A percentile compares a stretch with the other conserved stretches of the same genome.
Evolutionary conservation across 2,797 vertebrate genomes (phyloP).

Genomic region (Periophthalmus magnuspinnatus): DNA sequence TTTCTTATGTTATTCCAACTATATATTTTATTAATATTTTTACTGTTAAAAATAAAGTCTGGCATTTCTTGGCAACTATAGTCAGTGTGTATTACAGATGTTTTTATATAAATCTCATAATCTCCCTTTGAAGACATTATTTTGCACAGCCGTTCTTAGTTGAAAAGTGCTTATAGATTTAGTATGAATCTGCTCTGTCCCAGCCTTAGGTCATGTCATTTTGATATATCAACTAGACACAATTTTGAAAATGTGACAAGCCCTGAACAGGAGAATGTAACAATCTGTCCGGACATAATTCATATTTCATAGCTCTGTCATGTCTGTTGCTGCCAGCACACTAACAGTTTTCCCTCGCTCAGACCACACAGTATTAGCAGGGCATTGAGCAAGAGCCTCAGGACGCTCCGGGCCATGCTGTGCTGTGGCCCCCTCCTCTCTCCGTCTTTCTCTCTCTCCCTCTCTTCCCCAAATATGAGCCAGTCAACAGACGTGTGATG

Average conservation of each 20-base stretch:
- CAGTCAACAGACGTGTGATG: constrained; percentile 51
- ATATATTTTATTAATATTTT: neutral
- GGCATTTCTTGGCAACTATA: neutral
- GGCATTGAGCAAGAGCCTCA: constrained; percentile 42
- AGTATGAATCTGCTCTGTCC: neutral
- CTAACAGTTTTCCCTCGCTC: constrained; percentile 13
- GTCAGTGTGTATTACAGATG: neutral
- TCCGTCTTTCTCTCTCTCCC: neutral
- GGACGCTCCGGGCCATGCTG: constrained; percentile 24
- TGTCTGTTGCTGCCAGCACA: constrained; percentile 20
- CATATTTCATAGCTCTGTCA: constrained; percentile 37
- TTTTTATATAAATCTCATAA: neutral
- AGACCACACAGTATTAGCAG: constrained; percentile 21
- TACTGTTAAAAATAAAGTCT: neutral
- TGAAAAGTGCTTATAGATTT: neutral
- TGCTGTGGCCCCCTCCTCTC: neutral
- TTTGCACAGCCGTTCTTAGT: neutral
- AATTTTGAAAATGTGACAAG: constrained; percentile 41
- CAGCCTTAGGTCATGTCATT: constrained; percentile 44
- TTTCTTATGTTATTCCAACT: neutral
- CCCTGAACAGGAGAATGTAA: constrained; percentile 14
- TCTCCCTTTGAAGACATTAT: neutral
- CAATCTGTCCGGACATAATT: constrained; percentile 33
- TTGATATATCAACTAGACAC: constrained; percentile 47
- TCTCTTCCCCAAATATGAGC: constrained; percentile 22